phyloP scores from a whole-genome alignment of 1,140 invertebrate species.

The Drosophila busckii region DNA sequence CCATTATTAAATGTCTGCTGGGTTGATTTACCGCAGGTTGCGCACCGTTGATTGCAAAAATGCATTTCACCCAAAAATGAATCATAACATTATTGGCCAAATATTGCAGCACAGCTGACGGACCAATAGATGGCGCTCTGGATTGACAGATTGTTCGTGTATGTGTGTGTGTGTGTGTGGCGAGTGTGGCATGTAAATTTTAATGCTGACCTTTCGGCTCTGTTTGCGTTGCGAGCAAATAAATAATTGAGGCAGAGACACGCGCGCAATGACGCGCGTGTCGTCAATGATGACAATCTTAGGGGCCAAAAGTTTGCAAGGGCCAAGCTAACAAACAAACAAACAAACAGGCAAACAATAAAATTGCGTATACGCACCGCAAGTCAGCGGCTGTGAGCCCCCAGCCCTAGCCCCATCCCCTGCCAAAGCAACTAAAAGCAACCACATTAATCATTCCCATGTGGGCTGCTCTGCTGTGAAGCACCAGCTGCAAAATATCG shows the following conservation, averaged over 20 bases:
- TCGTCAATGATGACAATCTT: conserved; percentile 27
- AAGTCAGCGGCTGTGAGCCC: neutral
- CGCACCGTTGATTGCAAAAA: conserved; percentile 9
- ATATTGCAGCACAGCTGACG: conserved; percentile 8
- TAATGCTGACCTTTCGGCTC: neutral
- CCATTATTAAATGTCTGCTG: conserved; percentile 23
- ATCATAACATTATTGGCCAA: neutral
- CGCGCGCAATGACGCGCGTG: conserved; percentile 13
- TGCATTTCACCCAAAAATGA: neutral
- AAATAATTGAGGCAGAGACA: conserved; percentile 28
- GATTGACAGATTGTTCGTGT: conserved; percentile 10
- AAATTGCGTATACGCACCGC: conserved; percentile 55
- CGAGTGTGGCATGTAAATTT: conserved; percentile 3
- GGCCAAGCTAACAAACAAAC: conserved; percentile 3
- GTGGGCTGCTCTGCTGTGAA: conserved; percentile 15
- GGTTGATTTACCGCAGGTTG: conserved; percentile 4
- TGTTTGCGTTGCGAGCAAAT: conserved; percentile 30
- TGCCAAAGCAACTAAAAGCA: conserved; percentile 25
- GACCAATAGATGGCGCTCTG: too few species aligned
- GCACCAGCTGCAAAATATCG: conserved; percentile 8
- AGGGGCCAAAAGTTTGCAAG: conserved; percentile 19
- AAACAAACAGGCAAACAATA: conserved; percentile 27
- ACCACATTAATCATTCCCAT: conserved; percentile 68
- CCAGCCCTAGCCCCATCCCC: neutral
- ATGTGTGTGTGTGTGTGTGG: too few species aligned